Conservation (phyloP, 2,888 invertebrate species). For the Tanytarsus gracilentus region DNA sequence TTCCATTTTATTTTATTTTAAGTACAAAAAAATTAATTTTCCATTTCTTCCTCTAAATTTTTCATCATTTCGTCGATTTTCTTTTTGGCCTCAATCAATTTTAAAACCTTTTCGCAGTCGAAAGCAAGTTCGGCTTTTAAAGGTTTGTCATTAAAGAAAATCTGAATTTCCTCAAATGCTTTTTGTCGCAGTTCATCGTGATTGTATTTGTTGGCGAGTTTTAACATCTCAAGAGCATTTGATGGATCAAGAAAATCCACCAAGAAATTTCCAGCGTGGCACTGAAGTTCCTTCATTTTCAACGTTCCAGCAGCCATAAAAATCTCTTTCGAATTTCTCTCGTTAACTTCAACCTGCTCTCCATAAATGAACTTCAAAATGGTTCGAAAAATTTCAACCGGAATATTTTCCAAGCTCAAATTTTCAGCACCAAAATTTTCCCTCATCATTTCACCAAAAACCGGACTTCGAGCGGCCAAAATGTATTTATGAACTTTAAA, state of each 20-base stretch:
- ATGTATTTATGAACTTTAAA: background rate
- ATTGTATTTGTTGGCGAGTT: background rate
- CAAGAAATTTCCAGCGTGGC: background rate
- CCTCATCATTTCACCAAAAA: background rate
- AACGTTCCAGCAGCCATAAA: background rate
- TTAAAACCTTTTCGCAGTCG: background rate
- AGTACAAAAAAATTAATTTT: too few relatives aligned
- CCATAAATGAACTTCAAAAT: background rate
- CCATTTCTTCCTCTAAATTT: too few relatives aligned
- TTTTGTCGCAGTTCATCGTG: background rate
- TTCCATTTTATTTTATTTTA: too few relatives aligned
- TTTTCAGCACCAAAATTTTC: background rate
- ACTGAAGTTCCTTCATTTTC: background rate
- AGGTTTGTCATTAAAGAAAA: background rate
- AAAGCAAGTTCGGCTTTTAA: background rate
- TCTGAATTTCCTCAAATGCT: conserved; percentile 1
- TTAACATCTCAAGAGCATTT: background rate
- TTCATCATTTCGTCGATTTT: conserved; percentile 2
- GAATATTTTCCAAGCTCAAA: background rate
- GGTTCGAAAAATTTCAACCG: background rate
- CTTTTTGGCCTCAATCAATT: conserved; percentile 2
- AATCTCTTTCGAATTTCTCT: background rate
- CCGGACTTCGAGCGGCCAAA: background rate
- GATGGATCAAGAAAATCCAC: background rate
- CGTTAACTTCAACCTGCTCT: background rate